These are phyloP conservation scores for Apamea anceps DNA, from an alignment of 2,888 invertebrate genomes.

Conservation along the genomic window DNA sequence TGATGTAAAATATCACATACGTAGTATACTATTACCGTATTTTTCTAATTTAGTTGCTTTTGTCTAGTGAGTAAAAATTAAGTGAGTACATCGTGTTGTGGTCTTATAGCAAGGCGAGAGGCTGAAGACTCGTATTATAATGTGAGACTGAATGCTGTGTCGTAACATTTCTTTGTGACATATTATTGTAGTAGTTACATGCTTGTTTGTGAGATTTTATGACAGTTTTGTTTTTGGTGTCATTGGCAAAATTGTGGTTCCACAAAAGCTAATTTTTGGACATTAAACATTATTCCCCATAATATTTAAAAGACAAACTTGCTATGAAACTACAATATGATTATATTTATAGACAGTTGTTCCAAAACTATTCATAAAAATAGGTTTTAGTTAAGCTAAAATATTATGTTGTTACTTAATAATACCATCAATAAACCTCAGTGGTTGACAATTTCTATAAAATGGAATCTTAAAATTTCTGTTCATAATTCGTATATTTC, in stretches of 20 bases:
- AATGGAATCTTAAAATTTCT: conserved; percentile 54
- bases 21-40: conserved; percentile 7
- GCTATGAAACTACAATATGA: conserved; percentile 73
- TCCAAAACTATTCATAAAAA: conserved; percentile 63
- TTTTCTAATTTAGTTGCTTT: conserved; percentile 36
- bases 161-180: conserved; percentile 38
- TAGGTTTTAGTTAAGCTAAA: conserved; percentile 69
- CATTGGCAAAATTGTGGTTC: conserved; percentile 32
- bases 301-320: conserved; percentile 55
- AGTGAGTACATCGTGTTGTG: conserved; percentile 66
- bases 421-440: conserved; percentile 34
- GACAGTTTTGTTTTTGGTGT: conserved; percentile 24
- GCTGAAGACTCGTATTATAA: conserved; percentile 65
- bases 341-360: conserved; percentile 62
- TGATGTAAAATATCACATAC: conserved; percentile 17
- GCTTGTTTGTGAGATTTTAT: conserved; percentile 42
- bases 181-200: conserved; percentile 25
- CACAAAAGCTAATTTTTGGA: conserved; percentile 1
- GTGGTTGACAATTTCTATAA: conserved; percentile 33
- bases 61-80: conserved; percentile 78
- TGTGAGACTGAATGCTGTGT: conserved; percentile 70
- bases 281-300: conserved; percentile 30
- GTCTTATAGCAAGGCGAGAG: conserved; percentile 74
- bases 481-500: conserved; percentile 45
- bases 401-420: conserved; percentile 66